phyloP scores from a whole-genome alignment of 2,113 vertebrate species.

The Ascaphus truei region DNA sequence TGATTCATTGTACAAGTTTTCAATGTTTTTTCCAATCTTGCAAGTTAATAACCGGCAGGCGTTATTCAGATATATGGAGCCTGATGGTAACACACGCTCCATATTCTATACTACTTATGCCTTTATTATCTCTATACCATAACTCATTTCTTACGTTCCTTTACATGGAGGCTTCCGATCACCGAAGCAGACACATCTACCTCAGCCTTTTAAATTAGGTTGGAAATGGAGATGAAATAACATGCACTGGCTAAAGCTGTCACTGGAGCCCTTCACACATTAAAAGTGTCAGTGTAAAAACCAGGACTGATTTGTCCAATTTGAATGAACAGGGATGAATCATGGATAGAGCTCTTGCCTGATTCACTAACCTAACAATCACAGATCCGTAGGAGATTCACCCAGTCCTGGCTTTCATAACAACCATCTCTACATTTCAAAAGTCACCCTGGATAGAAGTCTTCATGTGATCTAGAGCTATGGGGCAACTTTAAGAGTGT shows the following conservation, averaged over 20 bases:
- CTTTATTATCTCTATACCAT: conserved; percentile 25
- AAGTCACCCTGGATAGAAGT: too few species aligned
- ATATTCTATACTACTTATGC: conserved; percentile 3
- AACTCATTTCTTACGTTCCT: conserved; percentile 12
- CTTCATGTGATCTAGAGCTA: too few species aligned
- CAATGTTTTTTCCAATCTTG: neutral
- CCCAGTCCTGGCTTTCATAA: too few species aligned
- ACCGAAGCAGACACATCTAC: conserved; percentile 30
- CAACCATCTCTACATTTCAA: too few species aligned
- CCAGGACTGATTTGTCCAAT: neutral
- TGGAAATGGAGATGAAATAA: conserved; percentile 34
- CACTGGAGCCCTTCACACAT: conserved; percentile 14
- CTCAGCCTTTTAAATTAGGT: conserved; percentile 25
- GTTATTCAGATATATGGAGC: conserved; percentile 14
- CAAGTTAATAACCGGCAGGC: neutral
- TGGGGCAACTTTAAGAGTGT: too few species aligned
- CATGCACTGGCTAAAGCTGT: conserved; percentile 29
- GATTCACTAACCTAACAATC: too few species aligned
- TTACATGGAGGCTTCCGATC: conserved; percentile 25
- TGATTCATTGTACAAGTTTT: too few species aligned
- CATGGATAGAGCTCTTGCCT: neutral
- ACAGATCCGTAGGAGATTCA: too few species aligned
- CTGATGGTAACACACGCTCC: conserved; percentile 6
- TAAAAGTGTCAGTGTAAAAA: conserved; percentile 26
- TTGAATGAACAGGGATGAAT: neutral